Base-by-base conservation (phyloP, 2,797 vertebrate genomes). In the Phyllotis vaccarum region DNA sequence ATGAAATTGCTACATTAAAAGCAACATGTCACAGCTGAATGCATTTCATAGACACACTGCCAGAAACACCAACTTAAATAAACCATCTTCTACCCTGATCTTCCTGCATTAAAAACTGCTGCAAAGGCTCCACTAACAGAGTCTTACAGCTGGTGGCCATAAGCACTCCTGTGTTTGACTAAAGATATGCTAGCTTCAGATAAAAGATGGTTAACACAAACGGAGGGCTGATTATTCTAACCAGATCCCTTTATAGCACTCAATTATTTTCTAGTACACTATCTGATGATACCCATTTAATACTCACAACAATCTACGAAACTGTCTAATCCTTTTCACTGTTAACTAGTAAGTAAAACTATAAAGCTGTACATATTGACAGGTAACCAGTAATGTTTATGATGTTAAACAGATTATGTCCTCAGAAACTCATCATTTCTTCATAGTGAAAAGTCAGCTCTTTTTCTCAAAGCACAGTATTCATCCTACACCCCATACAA, bases 121-220 rank as follows among this genome's bases (percentile, higher is more conserved):
- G 68, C 90, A 95, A 75, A 64, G 19, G 7, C 72, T 29, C 43
- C 8, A 46, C 34, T 80, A 66, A 66, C 78, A 66, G 34, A 7
- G 13, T 83, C 62, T 76, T 72, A 75, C 68, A 72, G 60, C 8
- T n/a, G 16, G 17, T 43, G 68, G 29, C 12, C 52, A 54, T 79
- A 72, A 70, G 66, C 12, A 88, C 37, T 14, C 37, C 37, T 89
- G 5, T 70, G 6, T 40, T 72, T 78, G 88, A 91, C 37, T 10
- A n/a, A 72, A 16, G 40, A 95, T 22, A 79, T 22, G 58, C 37
- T 89, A 90, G 13, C 46, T 80, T 89, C 90, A 95, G 93, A 83
- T 62, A 64, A 91, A 76, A n/a, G 86, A 91, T 34, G n/a, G 40
- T 31, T 22, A 72, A 58, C 56, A 52, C 46, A 91, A 92, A 88